A percentile compares a stretch with the other conserved stretches of the same genome.
Evolutionary conservation across 2,113 vertebrate species (phyloP).

Genomic region (Heterotis niloticus): DNA sequence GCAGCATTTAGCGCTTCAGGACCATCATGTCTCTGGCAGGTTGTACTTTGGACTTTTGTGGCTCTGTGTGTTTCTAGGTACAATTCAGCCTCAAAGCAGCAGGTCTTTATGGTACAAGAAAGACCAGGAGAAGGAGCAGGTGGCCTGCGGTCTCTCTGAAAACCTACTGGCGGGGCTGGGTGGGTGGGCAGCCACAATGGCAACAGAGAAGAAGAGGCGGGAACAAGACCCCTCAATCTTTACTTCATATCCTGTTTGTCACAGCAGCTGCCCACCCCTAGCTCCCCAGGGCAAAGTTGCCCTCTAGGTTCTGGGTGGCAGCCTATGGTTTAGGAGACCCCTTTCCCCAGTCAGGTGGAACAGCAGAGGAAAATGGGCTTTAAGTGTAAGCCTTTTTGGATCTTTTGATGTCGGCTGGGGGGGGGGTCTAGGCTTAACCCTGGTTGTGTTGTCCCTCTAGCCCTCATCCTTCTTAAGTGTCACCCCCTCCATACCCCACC

Average conservation of each 20-base stretch:
- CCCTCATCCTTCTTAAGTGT: slow-evolving; percentile 8
- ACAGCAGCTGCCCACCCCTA: neutral
- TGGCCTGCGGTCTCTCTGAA: slow-evolving; percentile 39
- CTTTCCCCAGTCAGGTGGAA: slow-evolving; percentile 57
- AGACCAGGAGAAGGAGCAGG: slow-evolving; percentile 25
- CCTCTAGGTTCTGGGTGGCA: slow-evolving; percentile 26
- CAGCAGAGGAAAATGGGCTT: slow-evolving; percentile 48
- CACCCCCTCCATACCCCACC: slow-evolving; percentile 25
- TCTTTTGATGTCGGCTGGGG: slow-evolving; percentile 50
- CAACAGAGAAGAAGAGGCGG: slow-evolving; percentile 44
- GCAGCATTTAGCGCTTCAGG: no score
- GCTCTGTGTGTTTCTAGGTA: no score
- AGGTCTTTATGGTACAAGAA: neutral
- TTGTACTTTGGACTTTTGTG: no score
- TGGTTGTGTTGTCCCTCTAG: neutral
- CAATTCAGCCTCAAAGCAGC: no score
- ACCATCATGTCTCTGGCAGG: no score
- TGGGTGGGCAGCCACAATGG: slow-evolving; percentile 39
- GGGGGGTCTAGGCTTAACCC: slow-evolving; percentile 53
- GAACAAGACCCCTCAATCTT: slow-evolving; percentile 35
- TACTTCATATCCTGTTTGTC: slow-evolving; percentile 27
- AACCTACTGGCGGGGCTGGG: slow-evolving; percentile 43
- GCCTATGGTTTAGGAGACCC: slow-evolving; percentile 28
- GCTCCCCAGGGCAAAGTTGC: slow-evolving; percentile 23
- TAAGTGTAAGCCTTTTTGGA: slow-evolving; percentile 51